Evolutionary conservation across 2,888 invertebrate genomes (phyloP).

Genomic region (Allolobophora icterica): DNA sequence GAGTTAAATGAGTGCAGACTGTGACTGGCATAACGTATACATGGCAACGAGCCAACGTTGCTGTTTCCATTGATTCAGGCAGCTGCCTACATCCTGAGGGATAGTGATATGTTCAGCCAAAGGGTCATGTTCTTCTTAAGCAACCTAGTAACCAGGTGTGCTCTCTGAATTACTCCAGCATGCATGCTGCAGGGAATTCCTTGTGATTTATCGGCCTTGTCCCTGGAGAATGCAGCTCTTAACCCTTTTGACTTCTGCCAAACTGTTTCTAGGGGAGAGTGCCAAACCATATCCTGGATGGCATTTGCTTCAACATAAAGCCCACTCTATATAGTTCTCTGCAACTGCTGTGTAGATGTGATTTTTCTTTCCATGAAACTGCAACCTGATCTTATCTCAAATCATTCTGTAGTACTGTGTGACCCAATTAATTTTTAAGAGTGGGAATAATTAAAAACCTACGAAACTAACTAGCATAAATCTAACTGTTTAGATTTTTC

Average conservation of each 20-base stretch:
- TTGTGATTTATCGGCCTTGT: background rate
- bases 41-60: background rate
- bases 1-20: background rate
- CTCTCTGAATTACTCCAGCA: background rate
- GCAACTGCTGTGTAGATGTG: background rate
- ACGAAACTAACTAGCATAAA: too few species aligned
- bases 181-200: background rate
- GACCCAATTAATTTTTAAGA: background rate
- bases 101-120: background rate
- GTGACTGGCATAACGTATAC: background rate
- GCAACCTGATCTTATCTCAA: background rate
- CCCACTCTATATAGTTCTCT: background rate
- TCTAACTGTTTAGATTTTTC: too few species aligned
- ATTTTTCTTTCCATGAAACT: background rate
- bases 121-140: background rate
- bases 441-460: too few species aligned
- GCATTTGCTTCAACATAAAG: background rate
- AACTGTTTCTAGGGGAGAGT: background rate
- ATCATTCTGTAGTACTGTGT: background rate
- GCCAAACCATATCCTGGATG: background rate
- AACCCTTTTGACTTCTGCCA: constrained; percentile 11
- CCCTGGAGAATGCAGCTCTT: background rate
- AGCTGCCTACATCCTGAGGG: background rate
- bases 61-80: background rate
- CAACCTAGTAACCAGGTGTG: constrained; percentile 17